Conservation (phyloP, 2,888 invertebrate genomes). For the Aspidiotus rigidus region DNA sequence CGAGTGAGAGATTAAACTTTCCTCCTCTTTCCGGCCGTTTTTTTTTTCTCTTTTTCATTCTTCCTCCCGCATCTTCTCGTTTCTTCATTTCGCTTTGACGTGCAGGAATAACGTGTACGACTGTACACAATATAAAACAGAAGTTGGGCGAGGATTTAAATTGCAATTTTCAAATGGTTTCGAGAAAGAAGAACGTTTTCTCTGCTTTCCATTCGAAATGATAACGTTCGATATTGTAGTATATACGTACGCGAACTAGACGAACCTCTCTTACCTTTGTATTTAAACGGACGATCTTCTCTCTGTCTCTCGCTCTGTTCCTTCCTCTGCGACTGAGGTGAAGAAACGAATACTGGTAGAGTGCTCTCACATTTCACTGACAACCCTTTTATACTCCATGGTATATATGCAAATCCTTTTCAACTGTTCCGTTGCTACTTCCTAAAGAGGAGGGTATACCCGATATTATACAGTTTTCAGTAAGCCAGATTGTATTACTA, state of each 20-base stretch:
- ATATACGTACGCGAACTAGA: not conserved
- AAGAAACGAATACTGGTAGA: constrained; percentile 11
- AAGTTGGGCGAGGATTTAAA: constrained; percentile 2
- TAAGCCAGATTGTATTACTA: constrained; percentile 20
- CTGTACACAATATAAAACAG: constrained; percentile 1
- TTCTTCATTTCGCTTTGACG: not conserved
- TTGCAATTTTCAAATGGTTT: constrained; percentile 4
- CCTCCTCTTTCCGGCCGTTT: not conserved
- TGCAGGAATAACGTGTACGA: too few relatives aligned
- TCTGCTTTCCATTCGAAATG: not conserved
- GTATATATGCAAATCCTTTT: constrained; percentile 10
- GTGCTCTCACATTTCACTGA: constrained; percentile 10
- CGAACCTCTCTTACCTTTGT: constrained; percentile 2
- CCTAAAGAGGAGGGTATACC: not conserved
- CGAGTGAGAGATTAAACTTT: not conserved
- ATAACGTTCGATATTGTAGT: not conserved
- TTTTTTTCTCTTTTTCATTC: not conserved
- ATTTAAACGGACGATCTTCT: not conserved
- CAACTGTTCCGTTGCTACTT: not conserved
- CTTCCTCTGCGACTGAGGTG: not conserved
- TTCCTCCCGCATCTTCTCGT: not conserved
- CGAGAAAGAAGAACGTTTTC: not conserved
- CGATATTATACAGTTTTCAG: constrained; percentile 13
- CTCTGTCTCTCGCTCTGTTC: not conserved
- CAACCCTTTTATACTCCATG: constrained; percentile 7